phyloP scores from a whole-genome alignment of 2,797 vertebrate genomes.

The Danio tinwini region DNA sequence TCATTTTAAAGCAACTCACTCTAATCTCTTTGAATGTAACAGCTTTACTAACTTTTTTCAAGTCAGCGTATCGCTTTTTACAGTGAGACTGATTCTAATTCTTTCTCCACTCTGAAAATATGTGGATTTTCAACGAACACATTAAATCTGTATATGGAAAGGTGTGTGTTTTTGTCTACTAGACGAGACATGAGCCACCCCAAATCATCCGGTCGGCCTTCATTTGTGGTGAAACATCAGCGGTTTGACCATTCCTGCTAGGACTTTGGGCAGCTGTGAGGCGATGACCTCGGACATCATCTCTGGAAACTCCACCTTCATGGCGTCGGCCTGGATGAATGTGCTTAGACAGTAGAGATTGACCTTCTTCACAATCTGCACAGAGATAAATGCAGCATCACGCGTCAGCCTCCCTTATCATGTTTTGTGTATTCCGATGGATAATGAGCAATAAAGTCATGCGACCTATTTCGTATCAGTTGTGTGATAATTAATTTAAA shows the following conservation, averaged over 20 bases:
- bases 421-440: neutral
- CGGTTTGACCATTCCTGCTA: slow-evolving; percentile 98
- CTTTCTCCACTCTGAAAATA: neutral
- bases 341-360: slow-evolving; percentile 97
- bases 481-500: neutral
- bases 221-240: slow-evolving; percentile 96
- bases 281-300: slow-evolving; percentile 99
- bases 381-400: slow-evolving; percentile 57
- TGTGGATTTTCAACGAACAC: neutral
- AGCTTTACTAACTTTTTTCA: too few relatives aligned
- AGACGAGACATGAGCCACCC: neutral
- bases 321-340: slow-evolving; percentile 93
- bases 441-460: neutral
- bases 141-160: slow-evolving; percentile 3
- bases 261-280: slow-evolving; percentile 95
- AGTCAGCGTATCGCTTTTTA: too few relatives aligned
- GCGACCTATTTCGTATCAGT: neutral
- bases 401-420: slow-evolving; percentile 28
- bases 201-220: slow-evolving; percentile 58
- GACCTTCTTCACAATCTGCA: slow-evolving; percentile 95
- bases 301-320: slow-evolving; percentile 97
- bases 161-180: neutral
- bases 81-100: neutral
- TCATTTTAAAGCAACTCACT: too few relatives aligned
- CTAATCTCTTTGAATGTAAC: too few relatives aligned